A percentile compares a stretch with the other conserved stretches of the same genome.
Evolutionary conservation across 2,888 invertebrate genomes (phyloP).

Genomic region (Zaprionus bogoriensis): DNA sequence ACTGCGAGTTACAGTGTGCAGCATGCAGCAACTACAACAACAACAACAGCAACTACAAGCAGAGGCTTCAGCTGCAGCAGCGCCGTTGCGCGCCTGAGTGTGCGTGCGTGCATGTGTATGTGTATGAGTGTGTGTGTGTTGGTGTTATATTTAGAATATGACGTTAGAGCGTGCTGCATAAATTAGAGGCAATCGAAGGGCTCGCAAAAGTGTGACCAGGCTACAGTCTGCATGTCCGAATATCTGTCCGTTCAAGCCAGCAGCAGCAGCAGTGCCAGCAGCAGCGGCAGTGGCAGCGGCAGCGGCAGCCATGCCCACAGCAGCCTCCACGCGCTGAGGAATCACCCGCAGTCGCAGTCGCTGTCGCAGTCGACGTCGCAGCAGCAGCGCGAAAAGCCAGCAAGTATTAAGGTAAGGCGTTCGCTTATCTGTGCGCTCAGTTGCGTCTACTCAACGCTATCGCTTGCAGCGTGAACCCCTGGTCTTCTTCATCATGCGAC

Average conservation of each 20-base stretch:
- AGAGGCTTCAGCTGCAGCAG: conserved; percentile 1
- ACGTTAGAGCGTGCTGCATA: conserved; percentile 28
- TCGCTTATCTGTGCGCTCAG: neutral
- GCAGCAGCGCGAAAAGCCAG: conserved; percentile 34
- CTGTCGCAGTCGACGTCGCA: conserved; percentile 5
- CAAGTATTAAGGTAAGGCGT: conserved; percentile 43
- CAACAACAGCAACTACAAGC: neutral
- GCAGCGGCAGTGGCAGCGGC: conserved; percentile 18
- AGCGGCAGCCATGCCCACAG: conserved; percentile 23
- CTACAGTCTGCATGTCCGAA: conserved; percentile 56
- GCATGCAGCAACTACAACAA: conserved; percentile 10
- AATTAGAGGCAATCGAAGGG: conserved; percentile 5
- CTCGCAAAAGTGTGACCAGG: conserved; percentile 39
- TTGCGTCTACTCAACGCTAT: neutral
- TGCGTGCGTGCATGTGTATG: neutral
- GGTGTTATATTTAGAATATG: conserved; percentile 60
- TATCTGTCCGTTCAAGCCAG: conserved; percentile 31
- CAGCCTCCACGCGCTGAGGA: conserved; percentile 21
- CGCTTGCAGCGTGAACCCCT: conserved; percentile 78
- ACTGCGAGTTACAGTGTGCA: no score
- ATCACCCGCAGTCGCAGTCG: conserved; percentile 10
- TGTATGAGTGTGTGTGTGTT: neutral
- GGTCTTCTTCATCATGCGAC: conserved; percentile 87
- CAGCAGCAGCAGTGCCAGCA: conserved; percentile 15
- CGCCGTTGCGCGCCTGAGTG: neutral